These are phyloP conservation scores for Machimus rusticus DNA, from an alignment of 2,888 invertebrate species.

Conservation along the genomic window DNA sequence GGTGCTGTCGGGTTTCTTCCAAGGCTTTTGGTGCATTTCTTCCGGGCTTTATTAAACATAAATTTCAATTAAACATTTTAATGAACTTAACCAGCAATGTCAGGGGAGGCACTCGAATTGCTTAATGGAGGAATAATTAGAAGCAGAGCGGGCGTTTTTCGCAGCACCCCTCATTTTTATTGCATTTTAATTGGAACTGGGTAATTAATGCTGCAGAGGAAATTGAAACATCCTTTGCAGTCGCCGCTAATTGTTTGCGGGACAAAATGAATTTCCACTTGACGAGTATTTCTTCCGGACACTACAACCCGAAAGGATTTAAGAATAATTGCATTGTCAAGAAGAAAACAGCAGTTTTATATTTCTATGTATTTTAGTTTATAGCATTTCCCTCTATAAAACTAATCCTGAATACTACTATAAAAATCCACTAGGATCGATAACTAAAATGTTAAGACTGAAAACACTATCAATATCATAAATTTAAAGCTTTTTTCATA, in stretches of 20 bases:
- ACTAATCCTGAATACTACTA: no score
- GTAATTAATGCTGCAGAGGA: conserved; percentile 4
- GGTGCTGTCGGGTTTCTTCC: not conserved
- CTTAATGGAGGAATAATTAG: conserved; percentile 28
- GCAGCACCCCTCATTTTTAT: not conserved
- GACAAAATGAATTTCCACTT: not conserved
- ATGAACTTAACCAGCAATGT: conserved; percentile 31
- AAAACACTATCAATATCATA: no score
- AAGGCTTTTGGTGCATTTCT: not conserved
- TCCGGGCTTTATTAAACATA: conserved; percentile 1
- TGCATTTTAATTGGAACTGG: conserved; percentile 17
- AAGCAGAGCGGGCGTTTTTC: not conserved
- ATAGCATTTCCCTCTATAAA: no score
- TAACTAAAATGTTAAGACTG: no score
- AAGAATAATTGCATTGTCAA: not conserved
- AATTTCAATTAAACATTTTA: conserved; percentile 35
- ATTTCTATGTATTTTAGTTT: no score
- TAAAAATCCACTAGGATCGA: no score
- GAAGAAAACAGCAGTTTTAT: not conserved
- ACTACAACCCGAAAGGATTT: not conserved
- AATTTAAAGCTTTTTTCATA: no score
- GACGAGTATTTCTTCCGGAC: not conserved
- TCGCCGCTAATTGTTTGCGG: not conserved
- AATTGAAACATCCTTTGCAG: not conserved
- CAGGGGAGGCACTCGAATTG: not conserved